Evolutionary conservation across 2,797 vertebrate genomes (phyloP), one percentile per base, ranked within the genome.

Genomic region (Emydoidea blandingii): DNA sequence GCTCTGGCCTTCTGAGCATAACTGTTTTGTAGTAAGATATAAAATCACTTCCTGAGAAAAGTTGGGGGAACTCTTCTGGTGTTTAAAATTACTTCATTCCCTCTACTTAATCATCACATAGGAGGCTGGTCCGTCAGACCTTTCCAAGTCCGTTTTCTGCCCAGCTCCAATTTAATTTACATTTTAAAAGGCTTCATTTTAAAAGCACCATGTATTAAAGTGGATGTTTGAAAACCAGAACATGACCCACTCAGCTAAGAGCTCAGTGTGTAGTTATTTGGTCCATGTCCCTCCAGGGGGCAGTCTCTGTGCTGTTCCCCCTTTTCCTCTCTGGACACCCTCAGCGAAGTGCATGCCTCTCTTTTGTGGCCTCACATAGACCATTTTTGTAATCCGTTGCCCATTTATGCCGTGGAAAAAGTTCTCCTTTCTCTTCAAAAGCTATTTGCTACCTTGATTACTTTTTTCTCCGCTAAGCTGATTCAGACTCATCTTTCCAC

Each of bases 361-460:
- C n/a, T 87, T 72, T 80, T 93, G 31, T 74, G 85, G 88, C 79
- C 86, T 83, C 4, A 37, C 62, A 59, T 85, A 79, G 25, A 95
- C 85, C 44, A 3, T 81, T 84, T 16, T 90, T 84, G 34, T 52
- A 82, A 81, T 90, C 74, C 81, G 34, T 44, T 89, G 86, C 2
- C 68, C 79, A 23, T 41, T 91, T 27, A 80, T 37, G 79, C 87
- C 25, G 9, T 14, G 74, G 90, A 92, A 57, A 50, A 68, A n/a
- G 8, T 78, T 83, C 29, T 76, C 72, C 4, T 34, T 87, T 92
- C 31, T 96, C 82, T 95, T 95, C 89, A 92, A 57, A 54, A 92
- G 34, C 74, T 59, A 4, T 11, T 21, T 84, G 92, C 87, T 92
- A 9, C 3, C 85, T 90, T 92, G 86, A 92, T 95, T 84, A 94